Base-by-base conservation (phyloP, 2,113 vertebrate genomes). In the Oncorhynchus mykiss region DNA sequence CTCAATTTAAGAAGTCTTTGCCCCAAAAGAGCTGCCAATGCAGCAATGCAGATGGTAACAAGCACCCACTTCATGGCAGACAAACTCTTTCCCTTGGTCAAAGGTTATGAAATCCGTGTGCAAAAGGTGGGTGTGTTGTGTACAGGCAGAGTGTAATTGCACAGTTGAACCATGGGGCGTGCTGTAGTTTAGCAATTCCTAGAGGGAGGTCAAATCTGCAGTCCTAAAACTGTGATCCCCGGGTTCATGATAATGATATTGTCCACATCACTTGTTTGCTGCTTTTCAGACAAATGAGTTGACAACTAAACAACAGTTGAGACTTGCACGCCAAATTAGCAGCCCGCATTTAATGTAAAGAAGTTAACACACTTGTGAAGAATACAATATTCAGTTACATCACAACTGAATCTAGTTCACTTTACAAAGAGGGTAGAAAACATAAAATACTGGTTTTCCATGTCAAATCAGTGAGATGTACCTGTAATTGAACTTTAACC, bases 21-120 rank as follows among this genome's bases (percentile, higher is more conserved):
- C 22, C 29, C 72, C 24, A 73, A 25, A 22, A 73, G 25, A 66
- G 24, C 72, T 74, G 72, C 39, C 20, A 66, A 74, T 1, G 60
- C 60, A 67, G 45, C 64, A 67, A 74, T 14, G 9, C 34, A 48
- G 64, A 74, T 59, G 20, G 71, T 48, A 3, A 60, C 24, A 9
- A 71, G 31, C 22, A n/a, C 60, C 34, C 51, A 34, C 59, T 39
- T 65, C 72, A 67, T 74, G 18, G 62, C 24, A 11, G 48, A 20
- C 20, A 49, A 70, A 48, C 39, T n/a, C n/a, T 22, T 20, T 22
- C 68, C 20, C 45, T 29, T 70, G 68, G 68, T 49, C 68, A 49
- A 70, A 49, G 68, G 1, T 70, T 22, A 45, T 45, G 39, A 45
- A 22, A 45, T 12, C 20, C 0, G 11, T 45, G n/a, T 24, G 22